Evolutionary conservation across 2,113 vertebrate species (phyloP).

Genomic region (Epinephelus cyanopodus): DNA sequence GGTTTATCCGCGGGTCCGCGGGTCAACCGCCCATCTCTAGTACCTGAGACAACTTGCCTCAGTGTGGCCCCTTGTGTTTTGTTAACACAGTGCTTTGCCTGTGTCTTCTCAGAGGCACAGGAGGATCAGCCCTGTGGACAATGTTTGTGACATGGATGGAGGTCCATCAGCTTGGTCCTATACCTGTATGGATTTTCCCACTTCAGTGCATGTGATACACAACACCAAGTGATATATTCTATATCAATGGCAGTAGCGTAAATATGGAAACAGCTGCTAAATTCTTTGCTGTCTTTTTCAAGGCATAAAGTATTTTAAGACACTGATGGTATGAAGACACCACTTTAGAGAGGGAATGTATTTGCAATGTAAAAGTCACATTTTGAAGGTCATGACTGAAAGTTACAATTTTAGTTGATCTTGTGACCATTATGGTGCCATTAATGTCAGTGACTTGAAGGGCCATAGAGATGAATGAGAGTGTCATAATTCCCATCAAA

Average conservation of each 20-base stretch:
- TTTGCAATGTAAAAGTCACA: neutral
- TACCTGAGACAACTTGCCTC: neutral
- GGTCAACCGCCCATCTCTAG: no score
- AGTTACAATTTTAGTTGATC: constrained; percentile 11
- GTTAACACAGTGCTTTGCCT: neutral
- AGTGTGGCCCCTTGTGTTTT: neutral
- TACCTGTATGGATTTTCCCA: neutral
- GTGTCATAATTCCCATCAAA: constrained; percentile 17
- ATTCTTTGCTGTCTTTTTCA: neutral
- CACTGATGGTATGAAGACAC: neutral
- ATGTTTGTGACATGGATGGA: neutral
- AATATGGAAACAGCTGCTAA: neutral
- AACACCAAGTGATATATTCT: neutral
- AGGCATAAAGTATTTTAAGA: neutral
- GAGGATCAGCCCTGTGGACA: neutral
- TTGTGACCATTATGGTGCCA: constrained; percentile 1
- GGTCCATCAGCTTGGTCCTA: neutral
- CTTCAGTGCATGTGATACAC: no score
- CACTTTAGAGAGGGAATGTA: neutral
- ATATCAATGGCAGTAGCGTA: no score
- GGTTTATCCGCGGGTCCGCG: no score
- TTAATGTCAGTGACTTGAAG: constrained; percentile 10
- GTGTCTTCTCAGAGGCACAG: neutral
- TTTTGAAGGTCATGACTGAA: constrained; percentile 5
- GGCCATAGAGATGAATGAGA: neutral